phyloP scores from a whole-genome alignment of 2,797 vertebrate genomes.

The Thalassophryne amazonica region DNA sequence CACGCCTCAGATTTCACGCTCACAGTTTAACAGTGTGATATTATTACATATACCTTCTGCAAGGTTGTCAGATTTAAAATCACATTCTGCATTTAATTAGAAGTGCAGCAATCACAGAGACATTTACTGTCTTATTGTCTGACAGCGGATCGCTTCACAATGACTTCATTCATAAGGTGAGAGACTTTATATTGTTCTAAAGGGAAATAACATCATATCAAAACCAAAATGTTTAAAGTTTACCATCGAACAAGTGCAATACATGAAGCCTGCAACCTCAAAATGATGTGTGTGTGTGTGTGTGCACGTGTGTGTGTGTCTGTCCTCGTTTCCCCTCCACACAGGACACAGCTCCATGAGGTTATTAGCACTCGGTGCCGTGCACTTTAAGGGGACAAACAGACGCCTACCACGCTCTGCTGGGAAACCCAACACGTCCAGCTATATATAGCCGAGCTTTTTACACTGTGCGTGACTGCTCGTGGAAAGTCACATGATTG shows the following conservation, averaged over 20 bases:
- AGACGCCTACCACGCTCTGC: constrained; percentile 52
- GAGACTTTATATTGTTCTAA: background rate
- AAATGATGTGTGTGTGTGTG: background rate
- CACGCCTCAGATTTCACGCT: too few species aligned
- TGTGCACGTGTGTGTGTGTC: too few species aligned
- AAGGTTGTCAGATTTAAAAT: too few species aligned
- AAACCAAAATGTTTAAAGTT: background rate
- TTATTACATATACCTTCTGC: too few species aligned
- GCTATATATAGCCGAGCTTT: constrained; percentile 73
- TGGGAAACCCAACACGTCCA: constrained; percentile 69
- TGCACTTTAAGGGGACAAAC: constrained; percentile 42
- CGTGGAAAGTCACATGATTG: constrained; percentile 70
- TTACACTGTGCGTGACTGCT: constrained; percentile 67
- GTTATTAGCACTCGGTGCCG: constrained; percentile 8
- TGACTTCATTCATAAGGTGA: constrained; percentile 15
- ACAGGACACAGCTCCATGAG: background rate
- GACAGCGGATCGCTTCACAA: background rate
- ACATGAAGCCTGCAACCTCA: background rate
- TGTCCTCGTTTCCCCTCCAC: constrained; percentile 13
- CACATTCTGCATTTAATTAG: too few species aligned
- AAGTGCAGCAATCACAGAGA: background rate
- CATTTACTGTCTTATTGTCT: background rate
- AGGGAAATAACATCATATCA: background rate
- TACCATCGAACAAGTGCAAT: background rate
- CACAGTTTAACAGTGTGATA: too few species aligned